A percentile compares a stretch with the other conserved stretches of the same genome.
phyloP scores from a whole-genome alignment of 2,113 vertebrate genomes.

The Nanorana parkeri region DNA sequence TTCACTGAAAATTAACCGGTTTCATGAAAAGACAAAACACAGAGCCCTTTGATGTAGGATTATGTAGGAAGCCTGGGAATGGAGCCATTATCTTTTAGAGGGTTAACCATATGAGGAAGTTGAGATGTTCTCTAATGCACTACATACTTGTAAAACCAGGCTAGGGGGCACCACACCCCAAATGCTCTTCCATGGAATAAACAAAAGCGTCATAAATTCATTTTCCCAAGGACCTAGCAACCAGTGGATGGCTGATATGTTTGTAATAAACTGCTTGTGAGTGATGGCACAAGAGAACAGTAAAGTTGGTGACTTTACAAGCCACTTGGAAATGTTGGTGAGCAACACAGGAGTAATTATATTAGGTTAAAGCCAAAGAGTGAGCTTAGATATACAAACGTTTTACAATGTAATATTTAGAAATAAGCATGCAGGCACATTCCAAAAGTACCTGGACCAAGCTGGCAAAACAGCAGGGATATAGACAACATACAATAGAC shows the following conservation, averaged over 20 bases:
- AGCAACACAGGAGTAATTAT: not conserved
- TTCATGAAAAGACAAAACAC: conserved; percentile 16
- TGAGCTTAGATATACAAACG: too few species aligned
- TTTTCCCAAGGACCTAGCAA: not conserved
- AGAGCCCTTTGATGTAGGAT: conserved; percentile 36
- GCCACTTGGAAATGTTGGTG: not conserved
- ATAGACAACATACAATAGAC: too few species aligned
- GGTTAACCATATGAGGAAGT: conserved; percentile 4
- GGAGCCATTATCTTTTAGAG: conserved; percentile 10
- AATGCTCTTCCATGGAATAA: not conserved
- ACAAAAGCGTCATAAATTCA: not conserved
- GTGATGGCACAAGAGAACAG: not conserved
- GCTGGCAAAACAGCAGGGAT: too few species aligned
- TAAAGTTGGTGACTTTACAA: not conserved
- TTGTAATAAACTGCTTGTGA: too few species aligned
- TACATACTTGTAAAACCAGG: conserved; percentile 23
- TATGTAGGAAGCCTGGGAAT: conserved; percentile 42
- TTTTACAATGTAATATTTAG: too few species aligned
- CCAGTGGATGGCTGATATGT: too few species aligned
- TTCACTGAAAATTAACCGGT: conserved; percentile 16
- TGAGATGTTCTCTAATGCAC: not conserved
- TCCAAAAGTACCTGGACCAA: too few species aligned
- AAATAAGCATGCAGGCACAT: too few species aligned
- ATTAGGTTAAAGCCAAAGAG: not conserved
- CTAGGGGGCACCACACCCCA: not conserved